Conservation (phyloP, 2,888 invertebrate genomes). For the Nymphalis urticae region DNA sequence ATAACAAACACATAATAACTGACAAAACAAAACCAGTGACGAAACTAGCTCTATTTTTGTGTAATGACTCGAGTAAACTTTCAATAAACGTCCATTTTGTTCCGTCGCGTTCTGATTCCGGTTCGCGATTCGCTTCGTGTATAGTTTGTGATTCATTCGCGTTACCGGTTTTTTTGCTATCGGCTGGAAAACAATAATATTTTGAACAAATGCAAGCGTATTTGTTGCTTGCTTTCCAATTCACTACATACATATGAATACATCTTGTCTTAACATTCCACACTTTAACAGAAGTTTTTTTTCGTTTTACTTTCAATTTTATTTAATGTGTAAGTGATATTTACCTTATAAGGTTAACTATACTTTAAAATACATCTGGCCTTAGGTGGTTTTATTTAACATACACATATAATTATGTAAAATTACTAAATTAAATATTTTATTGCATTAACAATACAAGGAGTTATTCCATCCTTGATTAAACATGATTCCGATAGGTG, state of each 20-base stretch:
- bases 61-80: constrained; percentile 55
- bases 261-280: neutral
- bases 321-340: no score
- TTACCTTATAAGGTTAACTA: no score
- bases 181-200: constrained; percentile 71
- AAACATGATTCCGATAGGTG: no score
- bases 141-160: constrained; percentile 54
- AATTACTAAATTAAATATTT: no score
- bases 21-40: constrained; percentile 56
- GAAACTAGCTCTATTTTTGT: constrained; percentile 55
- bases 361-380: no score
- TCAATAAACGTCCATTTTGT: constrained; percentile 63
- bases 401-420: no score
- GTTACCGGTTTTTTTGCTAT: constrained; percentile 57
- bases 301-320: no score
- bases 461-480: no score
- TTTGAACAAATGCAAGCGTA: constrained; percentile 9
- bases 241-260: neutral
- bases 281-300: neutral
- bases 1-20: constrained; percentile 39
- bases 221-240: neutral
- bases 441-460: no score
- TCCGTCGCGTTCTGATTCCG: constrained; percentile 47
- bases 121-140: constrained; percentile 65
- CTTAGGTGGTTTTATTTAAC: no score